Evolutionary conservation across 2,113 vertebrate genomes (phyloP).

Genomic region (Numenius arquata): DNA sequence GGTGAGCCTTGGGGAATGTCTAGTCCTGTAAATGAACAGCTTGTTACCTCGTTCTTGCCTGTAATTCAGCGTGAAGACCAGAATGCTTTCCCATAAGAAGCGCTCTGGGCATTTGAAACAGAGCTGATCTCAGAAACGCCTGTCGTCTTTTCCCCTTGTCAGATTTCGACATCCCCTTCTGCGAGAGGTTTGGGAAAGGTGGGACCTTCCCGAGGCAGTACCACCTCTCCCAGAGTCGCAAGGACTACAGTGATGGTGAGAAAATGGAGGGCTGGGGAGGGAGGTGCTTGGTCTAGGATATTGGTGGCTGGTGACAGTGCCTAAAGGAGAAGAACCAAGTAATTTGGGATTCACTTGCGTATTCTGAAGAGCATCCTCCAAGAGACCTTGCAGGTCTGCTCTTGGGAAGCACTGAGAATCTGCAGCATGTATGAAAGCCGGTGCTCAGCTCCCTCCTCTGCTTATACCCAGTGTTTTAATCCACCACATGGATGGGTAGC

Average conservation of each 20-base stretch:
- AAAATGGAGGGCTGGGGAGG: not conserved
- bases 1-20: not conserved
- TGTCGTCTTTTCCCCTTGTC: not conserved
- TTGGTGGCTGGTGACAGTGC: fast-evolving
- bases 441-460: not conserved
- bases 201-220: conserved; percentile 90
- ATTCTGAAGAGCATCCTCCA: not conserved
- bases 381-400: not conserved
- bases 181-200: conserved; percentile 83
- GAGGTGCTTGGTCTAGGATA: not conserved
- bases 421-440: not conserved
- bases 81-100: not conserved
- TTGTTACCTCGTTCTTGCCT: not conserved
- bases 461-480: not conserved
- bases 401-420: not conserved
- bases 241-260: conserved; percentile 90
- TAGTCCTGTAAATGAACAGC: not conserved
- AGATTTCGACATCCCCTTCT: conserved; percentile 68
- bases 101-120: not conserved
- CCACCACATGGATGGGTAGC: not conserved
- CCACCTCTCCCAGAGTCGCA: conserved; percentile 85
- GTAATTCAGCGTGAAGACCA: not conserved
- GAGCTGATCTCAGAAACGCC: not conserved
- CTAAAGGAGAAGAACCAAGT: not conserved
- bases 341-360: not conserved